Base-by-base conservation (phyloP, 2,888 invertebrate genomes). In the Ptychoptera albimana region DNA sequence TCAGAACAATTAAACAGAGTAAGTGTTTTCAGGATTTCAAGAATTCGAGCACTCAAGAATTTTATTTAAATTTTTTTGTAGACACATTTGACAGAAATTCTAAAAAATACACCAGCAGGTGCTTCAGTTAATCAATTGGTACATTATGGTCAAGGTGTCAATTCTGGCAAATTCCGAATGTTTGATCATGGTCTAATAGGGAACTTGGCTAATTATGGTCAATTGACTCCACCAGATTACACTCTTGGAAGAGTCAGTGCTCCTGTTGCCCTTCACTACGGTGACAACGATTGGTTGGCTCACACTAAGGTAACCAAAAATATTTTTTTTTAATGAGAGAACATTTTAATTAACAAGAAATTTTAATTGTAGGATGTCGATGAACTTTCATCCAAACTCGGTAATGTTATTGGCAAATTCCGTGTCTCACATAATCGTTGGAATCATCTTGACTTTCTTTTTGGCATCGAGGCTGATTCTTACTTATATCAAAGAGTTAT, bases 111-210 rank as follows among this genome's bases (percentile, higher is more conserved):
- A 1, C 79, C 80, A 2, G 77, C 79, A 2, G 79, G 80, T 7
- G 63, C 74, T 1, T 70, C 80, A 1, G 68, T 71, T 1, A 70
- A 71, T 52, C 79, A 81, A 55, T 54, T 82, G 0, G 61, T 72
- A 1, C 83, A 84, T 59, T 83, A 72, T 55, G 74, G 67, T 1
- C 82, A 83, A 63, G 68, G 70, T 37, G 66, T 75, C 12, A 51
- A 54, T 8, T 66, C 64, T 12, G 66, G 66, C 4, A 51, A 56
- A 10, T 72, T 72, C 57, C 60, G 68, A 23, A 66, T 70, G 45
- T 74, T 68, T 52, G 70, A 74, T 54, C 60, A 64, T 49, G 73
- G 73, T 14, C 23, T 61, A 1, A 47, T 58, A 3, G 53, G 52
- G 35, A 78, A 77, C 55, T 52, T 65, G 31, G 50, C 54, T 44